Base-by-base conservation (phyloP, 2,797 vertebrate genomes). In the Acestrorhynchus altus region DNA sequence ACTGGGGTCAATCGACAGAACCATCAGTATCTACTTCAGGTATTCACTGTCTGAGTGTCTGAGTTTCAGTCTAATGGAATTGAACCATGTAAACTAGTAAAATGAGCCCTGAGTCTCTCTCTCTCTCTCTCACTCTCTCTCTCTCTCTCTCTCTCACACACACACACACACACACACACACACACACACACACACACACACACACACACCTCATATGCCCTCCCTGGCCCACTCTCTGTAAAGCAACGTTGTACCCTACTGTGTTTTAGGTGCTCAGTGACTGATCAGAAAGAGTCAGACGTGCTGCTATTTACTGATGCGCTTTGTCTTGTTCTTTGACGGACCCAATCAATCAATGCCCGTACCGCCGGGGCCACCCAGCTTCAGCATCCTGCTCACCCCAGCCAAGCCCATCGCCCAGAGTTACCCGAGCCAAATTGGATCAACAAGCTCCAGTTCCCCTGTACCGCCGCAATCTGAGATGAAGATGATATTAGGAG, bases 401-500 rank as follows among this genome's bases (percentile, higher is more conserved):
- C 90, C 89, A 88, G 94, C 71, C 57, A 52, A 64, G 72, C 71
- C 42, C 52, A 74, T 68, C 74, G 16, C 69, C 42, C 44, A 52
- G 92, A 92, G 92, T 94, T 94, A 95, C 93, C 94, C 92, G 87
- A 93, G 94, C 94, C 94, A 97, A 96, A 98, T 97, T 95, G 96
- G 95, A 98, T 98, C 96, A 97, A 94, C 94, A 94, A 96, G 96
- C 93, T 93, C 54, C 93, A 93, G 95, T 93, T 95, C 94, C 95
- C 93, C 91, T 91, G 95, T 93, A 95, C 95, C 91, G 92, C 90
- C 88, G 95, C 94, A 95, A 96, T 96, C 96, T 92, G 94, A 95
- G 96, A 98, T 95, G 96, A 97, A 96, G 95, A 97, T 95, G 94
- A 97, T 96, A 95, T 96, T 96, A 96, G 90, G 93, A 94, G 94